Evolutionary conservation across 2,113 vertebrate genomes (phyloP), one percentile per base, ranked within the genome.

Genomic region (western clawed frog (Xenopus tropicalis)): DNA sequence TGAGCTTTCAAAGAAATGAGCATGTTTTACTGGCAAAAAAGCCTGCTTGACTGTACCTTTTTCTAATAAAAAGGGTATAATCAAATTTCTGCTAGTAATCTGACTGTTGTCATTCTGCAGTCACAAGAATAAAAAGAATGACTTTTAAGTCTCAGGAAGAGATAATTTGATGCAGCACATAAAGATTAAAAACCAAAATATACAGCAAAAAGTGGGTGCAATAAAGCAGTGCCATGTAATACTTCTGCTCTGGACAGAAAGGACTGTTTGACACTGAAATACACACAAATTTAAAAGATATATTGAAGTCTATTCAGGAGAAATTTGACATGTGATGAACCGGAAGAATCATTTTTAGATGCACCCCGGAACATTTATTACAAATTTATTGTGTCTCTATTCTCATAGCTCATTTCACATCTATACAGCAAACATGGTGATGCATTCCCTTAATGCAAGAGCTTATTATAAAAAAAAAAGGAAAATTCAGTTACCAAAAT

Each of bases 241-340:
- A 17, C 3, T 54, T 20, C 10, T 54, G 16, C 1, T 17, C 52
- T n/a, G 52, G 17, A 54, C 52, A 54, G 19, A 16, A 54, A 54
- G 4, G 52, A 54, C 14, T 19, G 19, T 6, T 54, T 20, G 52
- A 54, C 19, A 10, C 52, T 54, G 52, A 19, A 54, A 54, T 54
- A 54, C 52, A 54, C 19, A 54, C 52, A 54, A 54, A 54, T 54
- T n/a, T 54, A 17, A 54, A 54, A n/a, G 52, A 54, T 54, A 54
- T 54, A 54, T n/a, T 54, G 19, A 17, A n/a, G 52, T 54, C 52
- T 54, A 54, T 54, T n/a, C 16, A 54, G 17, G 19, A 54, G 17
- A 17, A 54, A 54, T 54, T 54, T 54, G 10, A 54, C 52, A 54
- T 3, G 52, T n/a, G 19, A n/a, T 54, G 52, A 54, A 16, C 52